These are phyloP conservation scores for Galago senegalensis DNA, from an alignment of 2,797 vertebrate genomes.

Conservation along the genomic window DNA sequence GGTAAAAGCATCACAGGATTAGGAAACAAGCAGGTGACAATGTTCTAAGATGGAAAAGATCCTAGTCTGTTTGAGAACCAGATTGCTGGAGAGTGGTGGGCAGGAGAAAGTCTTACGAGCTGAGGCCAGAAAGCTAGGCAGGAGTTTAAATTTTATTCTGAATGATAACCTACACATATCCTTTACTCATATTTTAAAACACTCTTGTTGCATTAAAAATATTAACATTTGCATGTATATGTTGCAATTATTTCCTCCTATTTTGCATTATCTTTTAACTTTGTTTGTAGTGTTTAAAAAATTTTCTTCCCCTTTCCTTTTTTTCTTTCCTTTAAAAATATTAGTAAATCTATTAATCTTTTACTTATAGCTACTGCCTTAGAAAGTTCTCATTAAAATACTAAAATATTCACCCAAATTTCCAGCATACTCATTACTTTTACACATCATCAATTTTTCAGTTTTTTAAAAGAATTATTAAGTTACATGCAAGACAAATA, in stretches of 20 bases:
- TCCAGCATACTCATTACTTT: not conserved
- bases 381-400: conserved; percentile 46
- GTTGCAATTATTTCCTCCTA: not conserved
- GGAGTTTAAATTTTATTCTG: conserved; percentile 15
- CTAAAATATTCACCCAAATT: not conserved
- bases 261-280: not conserved
- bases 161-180: not conserved
- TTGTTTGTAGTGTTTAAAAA: not conserved
- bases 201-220: not conserved
- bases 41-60: not conserved
- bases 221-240: not conserved
- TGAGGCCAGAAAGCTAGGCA: not conserved
- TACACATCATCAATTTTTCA: not conserved
- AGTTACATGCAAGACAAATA: not conserved
- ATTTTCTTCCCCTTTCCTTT: not conserved
- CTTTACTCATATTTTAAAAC: conserved; percentile 11
- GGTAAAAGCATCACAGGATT: not conserved
- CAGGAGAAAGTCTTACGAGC: not conserved
- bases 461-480: not conserved
- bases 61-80: not conserved
- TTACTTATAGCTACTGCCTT: not conserved
- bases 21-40: not conserved
- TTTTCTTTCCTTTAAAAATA: conserved; percentile 3
- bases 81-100: not conserved
- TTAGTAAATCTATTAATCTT: not conserved